phyloP scores from a whole-genome alignment of 2,797 vertebrate species.

The Alca torda region DNA sequence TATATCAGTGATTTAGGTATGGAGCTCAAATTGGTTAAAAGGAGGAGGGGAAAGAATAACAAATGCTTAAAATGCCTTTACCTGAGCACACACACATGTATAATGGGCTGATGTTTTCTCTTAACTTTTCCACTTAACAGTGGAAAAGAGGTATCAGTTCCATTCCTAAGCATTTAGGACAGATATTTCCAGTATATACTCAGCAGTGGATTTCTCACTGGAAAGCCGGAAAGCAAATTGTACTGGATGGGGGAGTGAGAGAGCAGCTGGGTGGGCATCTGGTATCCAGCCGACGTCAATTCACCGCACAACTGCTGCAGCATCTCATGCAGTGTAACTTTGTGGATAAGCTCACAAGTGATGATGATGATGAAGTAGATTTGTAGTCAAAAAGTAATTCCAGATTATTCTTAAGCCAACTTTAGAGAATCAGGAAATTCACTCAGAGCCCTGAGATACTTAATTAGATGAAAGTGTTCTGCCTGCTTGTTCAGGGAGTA shows the following conservation, averaged over 20 bases:
- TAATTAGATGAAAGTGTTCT: not conserved
- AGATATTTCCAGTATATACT: not conserved
- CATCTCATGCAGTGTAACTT: not conserved
- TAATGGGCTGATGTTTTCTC: not conserved
- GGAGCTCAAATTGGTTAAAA: not conserved
- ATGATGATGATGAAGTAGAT: not conserved
- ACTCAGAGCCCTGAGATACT: not conserved
- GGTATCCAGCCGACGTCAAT: fast-evolving
- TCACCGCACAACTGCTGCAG: not conserved
- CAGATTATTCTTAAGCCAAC: not conserved
- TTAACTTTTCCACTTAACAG: not conserved
- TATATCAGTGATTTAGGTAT: not conserved
- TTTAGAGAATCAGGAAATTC: not conserved
- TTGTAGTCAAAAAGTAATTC: not conserved
- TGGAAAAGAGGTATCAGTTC: not conserved
- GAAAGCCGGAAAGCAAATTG: not conserved
- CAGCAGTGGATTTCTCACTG: not conserved
- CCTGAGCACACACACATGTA: fast-evolving
- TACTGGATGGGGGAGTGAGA: not conserved
- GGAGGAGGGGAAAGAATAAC: not conserved
- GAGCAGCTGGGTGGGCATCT: not conserved
- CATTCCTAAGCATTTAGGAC: not conserved
- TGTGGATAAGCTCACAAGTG: not conserved
- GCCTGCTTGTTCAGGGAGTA: not conserved
- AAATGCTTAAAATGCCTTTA: not conserved